Conservation (phyloP, 2,113 vertebrate genomes). For the Rhinopomastus cyanomelas region DNA sequence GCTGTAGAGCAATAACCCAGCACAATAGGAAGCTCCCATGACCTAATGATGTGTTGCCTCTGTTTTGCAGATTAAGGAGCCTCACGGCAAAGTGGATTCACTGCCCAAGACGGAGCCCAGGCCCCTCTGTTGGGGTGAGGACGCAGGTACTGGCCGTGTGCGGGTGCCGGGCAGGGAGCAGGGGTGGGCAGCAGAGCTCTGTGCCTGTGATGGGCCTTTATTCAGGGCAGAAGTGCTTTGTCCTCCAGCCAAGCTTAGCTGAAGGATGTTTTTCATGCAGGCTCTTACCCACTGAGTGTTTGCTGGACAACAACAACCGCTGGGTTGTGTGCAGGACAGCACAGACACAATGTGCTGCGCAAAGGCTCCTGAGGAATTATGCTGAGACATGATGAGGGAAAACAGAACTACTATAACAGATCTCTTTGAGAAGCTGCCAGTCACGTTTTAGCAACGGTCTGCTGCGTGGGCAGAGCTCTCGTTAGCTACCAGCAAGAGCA, state of each 20-base stretch:
- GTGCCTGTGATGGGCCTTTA: background rate
- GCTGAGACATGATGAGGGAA: background rate
- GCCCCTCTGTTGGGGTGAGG: constrained; percentile 71
- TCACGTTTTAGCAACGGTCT: background rate
- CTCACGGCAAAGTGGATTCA: constrained; percentile 54
- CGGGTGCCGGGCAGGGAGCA: fast-evolving
- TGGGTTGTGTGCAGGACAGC: fast-evolving
- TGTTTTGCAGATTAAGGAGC: constrained; percentile 77
- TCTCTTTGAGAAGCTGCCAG: background rate
- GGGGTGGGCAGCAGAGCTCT: fast-evolving
- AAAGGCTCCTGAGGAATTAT: background rate
- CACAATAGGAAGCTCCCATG: background rate
- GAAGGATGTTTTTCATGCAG: background rate
- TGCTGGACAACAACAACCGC: background rate
- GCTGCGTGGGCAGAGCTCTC: background rate
- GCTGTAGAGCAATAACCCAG: background rate
- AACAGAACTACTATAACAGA: background rate
- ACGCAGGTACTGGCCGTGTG: constrained; percentile 62
- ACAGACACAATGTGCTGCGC: background rate
- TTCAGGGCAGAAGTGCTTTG: background rate
- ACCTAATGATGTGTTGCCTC: constrained; percentile 21
- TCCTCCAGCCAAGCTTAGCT: background rate
- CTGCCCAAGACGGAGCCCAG: constrained; percentile 70
- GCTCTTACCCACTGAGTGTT: background rate
- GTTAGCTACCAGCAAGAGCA: background rate